phyloP scores from a whole-genome alignment of 2,797 vertebrate species.

The Enteromius viviparus region DNA sequence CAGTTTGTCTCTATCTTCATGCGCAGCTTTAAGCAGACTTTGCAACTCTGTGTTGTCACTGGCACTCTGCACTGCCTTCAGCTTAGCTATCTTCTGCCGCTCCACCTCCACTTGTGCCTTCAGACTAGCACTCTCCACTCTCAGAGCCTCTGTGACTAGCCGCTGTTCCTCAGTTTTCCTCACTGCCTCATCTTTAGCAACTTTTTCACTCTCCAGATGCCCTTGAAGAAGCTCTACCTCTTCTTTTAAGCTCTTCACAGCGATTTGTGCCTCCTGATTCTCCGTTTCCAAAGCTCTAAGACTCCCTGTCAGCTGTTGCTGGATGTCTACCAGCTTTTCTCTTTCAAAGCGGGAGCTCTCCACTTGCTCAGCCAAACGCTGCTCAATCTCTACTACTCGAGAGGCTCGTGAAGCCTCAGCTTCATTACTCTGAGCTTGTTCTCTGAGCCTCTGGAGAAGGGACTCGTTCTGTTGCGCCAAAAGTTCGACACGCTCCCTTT shows the following conservation, averaged over 20 bases:
- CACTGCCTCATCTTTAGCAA: conserved; percentile 65
- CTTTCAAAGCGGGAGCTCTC: conserved; percentile 91
- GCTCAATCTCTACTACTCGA: conserved; percentile 87
- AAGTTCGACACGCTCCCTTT: conserved; percentile 87
- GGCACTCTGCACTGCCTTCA: conserved; percentile 79
- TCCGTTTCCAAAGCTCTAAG: conserved; percentile 88
- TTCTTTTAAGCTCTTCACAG: conserved; percentile 79
- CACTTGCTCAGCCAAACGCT: conserved; percentile 85
- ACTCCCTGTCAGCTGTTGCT: conserved; percentile 93
- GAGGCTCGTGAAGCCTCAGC: conserved; percentile 75
- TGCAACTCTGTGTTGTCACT: conserved; percentile 83
- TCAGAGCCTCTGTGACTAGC: conserved; percentile 77
- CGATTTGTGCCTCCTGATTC: conserved; percentile 84
- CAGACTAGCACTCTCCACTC: conserved; percentile 84
- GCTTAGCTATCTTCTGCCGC: conserved; percentile 83
- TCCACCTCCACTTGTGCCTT: conserved; percentile 87
- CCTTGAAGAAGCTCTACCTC: conserved; percentile 81
- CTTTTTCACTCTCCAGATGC: conserved; percentile 79
- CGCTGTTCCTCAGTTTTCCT: conserved; percentile 81
- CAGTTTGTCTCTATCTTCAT: conserved; percentile 85
- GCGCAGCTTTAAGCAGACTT: conserved; percentile 83
- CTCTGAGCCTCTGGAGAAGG: conserved; percentile 82
- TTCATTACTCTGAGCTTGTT: conserved; percentile 81
- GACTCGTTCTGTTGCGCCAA: conserved; percentile 90
- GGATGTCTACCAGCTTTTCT: conserved; percentile 93